These are phyloP conservation scores for Amblyopsis hoosieri DNA, from an alignment of 2,797 vertebrate genomes.

Conservation along the genomic window DNA sequence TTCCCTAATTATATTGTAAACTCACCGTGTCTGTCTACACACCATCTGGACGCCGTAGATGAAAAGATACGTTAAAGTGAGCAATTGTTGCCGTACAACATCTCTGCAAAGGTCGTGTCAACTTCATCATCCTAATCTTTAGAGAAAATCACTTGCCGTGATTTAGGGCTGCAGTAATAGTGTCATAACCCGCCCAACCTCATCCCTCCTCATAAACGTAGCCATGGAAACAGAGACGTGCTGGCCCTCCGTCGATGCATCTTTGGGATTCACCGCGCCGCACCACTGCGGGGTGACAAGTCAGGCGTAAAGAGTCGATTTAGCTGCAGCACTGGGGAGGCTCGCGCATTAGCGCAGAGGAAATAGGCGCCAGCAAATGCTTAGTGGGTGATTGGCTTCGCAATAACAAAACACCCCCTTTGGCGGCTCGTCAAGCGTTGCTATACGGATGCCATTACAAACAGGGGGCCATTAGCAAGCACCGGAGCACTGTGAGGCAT, in stretches of 20 bases:
- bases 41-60: slow-evolving; percentile 32
- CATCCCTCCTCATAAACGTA: slow-evolving; percentile 57
- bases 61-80: slow-evolving; percentile 64
- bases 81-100: slow-evolving; percentile 61
- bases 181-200: slow-evolving; percentile 50
- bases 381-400: slow-evolving; percentile 77
- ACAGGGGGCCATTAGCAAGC: slow-evolving; percentile 65
- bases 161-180: slow-evolving; percentile 68
- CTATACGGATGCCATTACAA: slow-evolving; percentile 73
- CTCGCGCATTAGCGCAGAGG: slow-evolving; percentile 70
- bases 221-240: slow-evolving; percentile 63
- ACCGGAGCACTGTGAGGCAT: slow-evolving; percentile 63
- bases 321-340: slow-evolving; percentile 71
- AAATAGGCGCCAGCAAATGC: slow-evolving; percentile 76
- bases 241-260: slow-evolving; percentile 54
- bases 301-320: slow-evolving; percentile 77
- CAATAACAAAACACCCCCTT: slow-evolving; percentile 73
- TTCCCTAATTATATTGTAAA: slow-evolving; percentile 24
- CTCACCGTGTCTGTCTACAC: slow-evolving; percentile 27
- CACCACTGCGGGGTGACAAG: slow-evolving; percentile 65
- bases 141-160: slow-evolving; percentile 51
- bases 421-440: slow-evolving; percentile 71
- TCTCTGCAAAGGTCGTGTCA: slow-evolving; percentile 69
- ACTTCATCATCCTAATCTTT: slow-evolving; percentile 69
- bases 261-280: slow-evolving; percentile 66